A percentile compares a stretch with the other conserved stretches of the same genome.
Evolutionary conservation across 1,140 invertebrate species (phyloP).

Genomic region (Dreissena rostriformis): DNA sequence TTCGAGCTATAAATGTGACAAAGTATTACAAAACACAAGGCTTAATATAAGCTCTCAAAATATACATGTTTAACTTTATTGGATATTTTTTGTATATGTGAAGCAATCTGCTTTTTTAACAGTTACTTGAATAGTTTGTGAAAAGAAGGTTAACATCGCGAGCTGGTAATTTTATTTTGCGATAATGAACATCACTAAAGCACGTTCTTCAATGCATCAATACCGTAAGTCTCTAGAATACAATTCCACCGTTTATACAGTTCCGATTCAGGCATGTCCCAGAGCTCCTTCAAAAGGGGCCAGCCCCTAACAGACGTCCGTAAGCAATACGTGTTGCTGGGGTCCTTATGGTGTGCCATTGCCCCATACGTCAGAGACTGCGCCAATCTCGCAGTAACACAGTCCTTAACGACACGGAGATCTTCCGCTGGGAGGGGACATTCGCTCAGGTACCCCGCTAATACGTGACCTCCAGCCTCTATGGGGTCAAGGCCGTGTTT

Average conservation of each 20-base stretch:
- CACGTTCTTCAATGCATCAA: not conserved
- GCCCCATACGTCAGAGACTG: constrained; percentile 91
- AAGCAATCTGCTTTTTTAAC: no score
- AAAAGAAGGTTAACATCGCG: no score
- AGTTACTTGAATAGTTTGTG: no score
- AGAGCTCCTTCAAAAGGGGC: constrained; percentile 46
- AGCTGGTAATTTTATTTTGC: no score
- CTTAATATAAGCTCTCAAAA: no score
- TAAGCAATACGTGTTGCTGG: constrained; percentile 84
- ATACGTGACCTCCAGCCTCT: constrained; percentile 86
- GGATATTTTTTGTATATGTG: no score
- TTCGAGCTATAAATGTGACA: no score
- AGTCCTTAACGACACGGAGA: constrained; percentile 86
- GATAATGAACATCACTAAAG: no score
- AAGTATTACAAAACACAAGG: no score
- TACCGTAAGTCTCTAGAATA: constrained; percentile 19
- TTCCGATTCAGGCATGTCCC: constrained; percentile 49
- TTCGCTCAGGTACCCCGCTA: constrained; percentile 88
- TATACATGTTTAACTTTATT: no score
- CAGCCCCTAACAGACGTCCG: constrained; percentile 48
- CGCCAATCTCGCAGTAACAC: constrained; percentile 88
- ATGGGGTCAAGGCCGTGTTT: constrained; percentile 82
- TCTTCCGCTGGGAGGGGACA: constrained; percentile 85
- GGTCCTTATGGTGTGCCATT: constrained; percentile 88
- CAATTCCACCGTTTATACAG: constrained; percentile 37